Evolutionary conservation across 1,140 invertebrate genomes (phyloP).

Genomic region (Drosophila parabipectinata): DNA sequence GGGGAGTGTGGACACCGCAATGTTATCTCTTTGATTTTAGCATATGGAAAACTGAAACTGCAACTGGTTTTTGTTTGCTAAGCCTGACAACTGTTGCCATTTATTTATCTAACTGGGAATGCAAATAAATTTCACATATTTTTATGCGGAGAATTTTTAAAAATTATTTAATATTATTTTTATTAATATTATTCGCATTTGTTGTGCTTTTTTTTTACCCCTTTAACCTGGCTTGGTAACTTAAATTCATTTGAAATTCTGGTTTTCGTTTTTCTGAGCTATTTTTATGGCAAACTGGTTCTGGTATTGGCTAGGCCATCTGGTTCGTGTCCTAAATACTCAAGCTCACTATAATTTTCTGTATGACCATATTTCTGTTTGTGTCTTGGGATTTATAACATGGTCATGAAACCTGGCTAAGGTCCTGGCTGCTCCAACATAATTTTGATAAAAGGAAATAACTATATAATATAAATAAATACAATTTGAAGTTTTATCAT

Average conservation of each 20-base stretch:
- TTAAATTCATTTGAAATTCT: too few relatives aligned
- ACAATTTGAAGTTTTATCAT: too few relatives aligned
- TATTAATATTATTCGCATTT: neutral
- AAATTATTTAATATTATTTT: neutral
- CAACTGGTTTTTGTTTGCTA: slow-evolving; percentile 54
- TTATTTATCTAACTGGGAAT: slow-evolving; percentile 4
- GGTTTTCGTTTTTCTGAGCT: too few relatives aligned
- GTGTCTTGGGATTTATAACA: neutral
- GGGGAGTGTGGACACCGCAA: neutral
- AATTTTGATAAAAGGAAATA: too few relatives aligned
- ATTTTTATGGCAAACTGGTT: too few relatives aligned
- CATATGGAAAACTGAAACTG: slow-evolving; percentile 40
- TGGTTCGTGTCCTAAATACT: too few relatives aligned
- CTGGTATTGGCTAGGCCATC: too few relatives aligned
- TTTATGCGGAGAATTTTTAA: neutral
- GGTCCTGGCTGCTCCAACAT: too few relatives aligned
- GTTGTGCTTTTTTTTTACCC: neutral
- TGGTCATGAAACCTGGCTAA: neutral
- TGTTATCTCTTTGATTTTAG: slow-evolving; percentile 19
- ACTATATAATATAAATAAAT: too few relatives aligned
- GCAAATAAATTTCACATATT: slow-evolving; percentile 1
- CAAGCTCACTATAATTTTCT: neutral
- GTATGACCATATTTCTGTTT: neutral
- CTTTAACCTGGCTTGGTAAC: too few relatives aligned
- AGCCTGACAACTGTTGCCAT: slow-evolving; percentile 55